Base-by-base conservation (phyloP, 2,113 vertebrate genomes). In the Xenopus laevis region DNA sequence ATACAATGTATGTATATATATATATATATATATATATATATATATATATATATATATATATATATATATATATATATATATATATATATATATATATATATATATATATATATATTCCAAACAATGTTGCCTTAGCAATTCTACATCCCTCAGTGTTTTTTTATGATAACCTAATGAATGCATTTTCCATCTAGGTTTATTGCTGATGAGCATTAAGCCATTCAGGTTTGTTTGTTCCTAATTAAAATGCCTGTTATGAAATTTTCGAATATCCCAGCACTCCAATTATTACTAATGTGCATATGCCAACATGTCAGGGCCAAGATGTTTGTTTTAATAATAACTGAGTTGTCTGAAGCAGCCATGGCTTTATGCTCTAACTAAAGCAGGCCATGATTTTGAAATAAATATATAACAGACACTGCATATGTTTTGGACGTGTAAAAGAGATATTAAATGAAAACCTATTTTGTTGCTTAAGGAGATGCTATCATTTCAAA, bases 201-300 rank as follows among this genome's bases (percentile, higher is more conserved):
- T 44, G 67, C 59, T 57, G 57, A 57, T 70, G 40, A 77, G 69
- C 74, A 77, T 69, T 64, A 77, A 70, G 66, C 66, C 64, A 70
- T 70, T 70, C 74, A 70, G 74, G 66, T 70, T 77, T 69, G 66
- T 77, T 77, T 77, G 66, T 70, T 70, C 59, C 74, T 70, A 77
- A 77, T 77, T 77, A 77, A 70, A 64, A 70, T 27, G 74, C 74
- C 70, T 69, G 74, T 77, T 77, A 64, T 21, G 53, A 77, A 77
- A 77, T 77, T 64, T 70, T 20, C 55, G 59, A 70, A 62, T 64
- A 70, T 77, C 74, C 74, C 74, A 64, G 67, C 67, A 46, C 74
- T 70, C 67, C 67, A 77, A 77, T 77, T 77, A 77, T 70, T 70
- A 77, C 66, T 70, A 77, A 77, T 77, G 74, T 70, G 60, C 67